phyloP scores from a whole-genome alignment of 2,113 vertebrate genomes.

The Antennarius striatus region DNA sequence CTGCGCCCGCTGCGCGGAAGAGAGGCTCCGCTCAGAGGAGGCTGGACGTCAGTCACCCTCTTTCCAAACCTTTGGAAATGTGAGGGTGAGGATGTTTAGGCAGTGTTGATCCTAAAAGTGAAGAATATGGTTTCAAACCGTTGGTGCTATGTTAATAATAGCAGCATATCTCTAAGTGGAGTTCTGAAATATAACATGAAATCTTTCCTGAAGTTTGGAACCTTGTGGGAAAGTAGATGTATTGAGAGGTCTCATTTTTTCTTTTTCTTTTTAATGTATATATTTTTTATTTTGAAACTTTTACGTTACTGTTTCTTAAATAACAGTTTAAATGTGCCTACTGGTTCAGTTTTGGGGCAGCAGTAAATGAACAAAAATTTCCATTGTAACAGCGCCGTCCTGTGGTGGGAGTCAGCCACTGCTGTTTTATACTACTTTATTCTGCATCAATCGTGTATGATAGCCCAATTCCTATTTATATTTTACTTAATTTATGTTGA shows the following conservation, averaged over 20 bases:
- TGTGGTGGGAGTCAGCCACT: conserved; percentile 49
- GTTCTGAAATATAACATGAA: neutral
- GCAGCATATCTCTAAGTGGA: neutral
- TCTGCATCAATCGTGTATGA: conserved; percentile 27
- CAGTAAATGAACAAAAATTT: conserved; percentile 16
- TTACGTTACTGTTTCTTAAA: neutral
- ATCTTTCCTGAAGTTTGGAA: no score
- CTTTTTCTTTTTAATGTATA: neutral
- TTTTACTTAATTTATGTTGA: conserved; percentile 62
- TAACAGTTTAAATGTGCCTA: conserved; percentile 15
- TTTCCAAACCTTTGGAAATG: conserved; percentile 51
- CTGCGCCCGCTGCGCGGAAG: conserved; percentile 60
- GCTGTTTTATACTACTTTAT: conserved; percentile 33
- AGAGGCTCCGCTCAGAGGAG: conserved; percentile 88
- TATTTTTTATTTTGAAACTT: neutral
- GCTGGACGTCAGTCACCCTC: conserved; percentile 84
- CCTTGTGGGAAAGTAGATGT: neutral
- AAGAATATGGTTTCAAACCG: conserved; percentile 20
- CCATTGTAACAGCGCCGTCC: conserved; percentile 48
- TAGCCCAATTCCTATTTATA: conserved; percentile 68
- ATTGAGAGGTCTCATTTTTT: neutral
- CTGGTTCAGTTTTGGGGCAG: conserved; percentile 21
- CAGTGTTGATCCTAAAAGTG: neutral
- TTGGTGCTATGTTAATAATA: conserved; percentile 28
- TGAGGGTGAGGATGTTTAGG: neutral